Base-by-base conservation (phyloP, 2,888 invertebrate genomes). In the Erebia epiphron region DNA sequence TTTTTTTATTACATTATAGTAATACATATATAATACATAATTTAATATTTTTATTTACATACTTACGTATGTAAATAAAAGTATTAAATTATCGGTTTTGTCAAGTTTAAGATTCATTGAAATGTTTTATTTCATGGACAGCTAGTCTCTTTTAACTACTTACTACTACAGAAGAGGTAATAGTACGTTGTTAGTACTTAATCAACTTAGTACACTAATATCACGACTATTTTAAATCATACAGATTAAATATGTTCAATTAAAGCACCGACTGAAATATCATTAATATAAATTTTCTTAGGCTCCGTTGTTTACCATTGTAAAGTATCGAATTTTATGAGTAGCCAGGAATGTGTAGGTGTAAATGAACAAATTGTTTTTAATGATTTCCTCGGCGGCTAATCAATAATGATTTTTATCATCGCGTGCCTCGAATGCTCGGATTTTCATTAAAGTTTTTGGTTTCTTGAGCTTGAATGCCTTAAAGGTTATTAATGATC, bases 381-480 rank as follows among this genome's bases (percentile, higher is more conserved):
- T 67, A 67, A 67, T 67, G 67, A 58, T 46, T 67, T 49, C 58
- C 58, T 49, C 67, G 49, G 49, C 58, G 67, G 67, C 5, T n/a
- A 10, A 67, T 67, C 67, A 58, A 49, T 67, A 67, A 49, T 58
- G 67, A 67, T 67, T 21, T 58, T 67, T 67, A 67, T 67, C 67
- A 58, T 49, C 10, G 14, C 21, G 49, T 13, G 62, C 21, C 62
- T 14, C 56, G 13, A 58, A 67, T 35, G 67, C 67, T 58, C 49
- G 67, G 49, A 49, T 58, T 67, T 67, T 67, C 58, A 67, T 67
- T 67, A 64, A 64, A 66, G 49, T 58, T 67, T 67, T 67, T 58
- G 57, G 67, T 67, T 26, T 35, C 49, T 26, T 49, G 46, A 26
- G 58, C 49, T 26, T 49, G 46, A 26, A 67, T 58, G 46, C 49